Evolutionary conservation across 2,797 vertebrate genomes (phyloP).

Genomic region (Enteromius treurensis): DNA sequence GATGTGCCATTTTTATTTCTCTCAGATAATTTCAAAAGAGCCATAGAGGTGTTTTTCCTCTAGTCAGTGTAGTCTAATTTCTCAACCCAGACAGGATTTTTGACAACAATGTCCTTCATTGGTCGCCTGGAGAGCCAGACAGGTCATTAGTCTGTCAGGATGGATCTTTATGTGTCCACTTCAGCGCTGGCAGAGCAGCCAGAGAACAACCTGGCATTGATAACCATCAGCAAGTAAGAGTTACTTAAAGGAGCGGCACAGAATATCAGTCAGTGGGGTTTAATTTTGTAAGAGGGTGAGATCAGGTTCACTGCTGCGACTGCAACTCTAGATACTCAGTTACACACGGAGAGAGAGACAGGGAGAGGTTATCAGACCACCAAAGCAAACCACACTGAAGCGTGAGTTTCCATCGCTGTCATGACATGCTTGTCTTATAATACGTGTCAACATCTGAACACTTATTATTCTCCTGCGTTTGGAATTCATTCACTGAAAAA

Average conservation of each 20-base stretch:
- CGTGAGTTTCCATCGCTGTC: slow-evolving; percentile 33
- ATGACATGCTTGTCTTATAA: slow-evolving; percentile 17
- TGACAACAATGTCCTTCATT: slow-evolving; percentile 8
- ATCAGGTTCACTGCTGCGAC: slow-evolving; percentile 66
- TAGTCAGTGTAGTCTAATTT: background rate
- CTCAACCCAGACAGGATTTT: slow-evolving; percentile 1
- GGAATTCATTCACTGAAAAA: slow-evolving; percentile 19
- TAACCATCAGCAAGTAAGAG: slow-evolving; percentile 56
- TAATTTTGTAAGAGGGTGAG: slow-evolving; percentile 72
- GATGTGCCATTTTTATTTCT: background rate
- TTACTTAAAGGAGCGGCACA: slow-evolving; percentile 69
- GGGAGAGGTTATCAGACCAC: slow-evolving; percentile 45
- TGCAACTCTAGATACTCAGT: slow-evolving; percentile 67
- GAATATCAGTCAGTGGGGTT: slow-evolving; percentile 68
- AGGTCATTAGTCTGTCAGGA: slow-evolving; percentile 39
- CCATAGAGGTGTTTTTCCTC: background rate
- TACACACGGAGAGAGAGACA: slow-evolving; percentile 26
- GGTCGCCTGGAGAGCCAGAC: slow-evolving; percentile 26
- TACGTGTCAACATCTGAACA: slow-evolving; percentile 18
- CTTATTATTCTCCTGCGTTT: background rate
- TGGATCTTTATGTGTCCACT: slow-evolving; percentile 11
- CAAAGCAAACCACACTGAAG: slow-evolving; percentile 12
- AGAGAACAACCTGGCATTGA: slow-evolving; percentile 26
- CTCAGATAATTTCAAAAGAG: background rate
- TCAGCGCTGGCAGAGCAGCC: slow-evolving; percentile 35